These are phyloP conservation scores for Anagyrus pseudococci DNA, from an alignment of 2,888 invertebrate genomes.

Conservation along the genomic window DNA sequence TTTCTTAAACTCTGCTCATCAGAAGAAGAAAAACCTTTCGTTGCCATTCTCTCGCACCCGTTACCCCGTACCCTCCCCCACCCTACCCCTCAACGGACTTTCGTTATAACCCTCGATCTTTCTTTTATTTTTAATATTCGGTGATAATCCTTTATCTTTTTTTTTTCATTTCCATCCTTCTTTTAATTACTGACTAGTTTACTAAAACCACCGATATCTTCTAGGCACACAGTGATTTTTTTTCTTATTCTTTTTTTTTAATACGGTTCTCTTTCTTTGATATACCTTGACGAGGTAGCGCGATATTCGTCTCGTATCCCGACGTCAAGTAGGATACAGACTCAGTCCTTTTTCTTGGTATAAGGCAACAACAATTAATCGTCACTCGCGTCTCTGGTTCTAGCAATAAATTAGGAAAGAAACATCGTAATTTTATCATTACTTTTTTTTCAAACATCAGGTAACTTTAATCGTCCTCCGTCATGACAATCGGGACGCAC, in stretches of 20 bases:
- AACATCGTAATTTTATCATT: conserved; percentile 16
- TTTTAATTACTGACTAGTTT: conserved; percentile 40
- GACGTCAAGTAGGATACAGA: conserved; percentile 10
- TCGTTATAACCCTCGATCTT: conserved; percentile 34
- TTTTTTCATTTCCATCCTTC: conserved; percentile 2
- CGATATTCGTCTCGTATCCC: conserved; percentile 26
- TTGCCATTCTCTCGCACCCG: too few species aligned
- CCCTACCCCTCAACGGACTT: too few species aligned
- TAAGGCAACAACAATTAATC: conserved; percentile 38
- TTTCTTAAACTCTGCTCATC: too few species aligned
- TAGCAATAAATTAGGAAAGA: conserved; percentile 23
- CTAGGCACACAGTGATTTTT: conserved; percentile 37
- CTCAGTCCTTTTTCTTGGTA: conserved; percentile 29
- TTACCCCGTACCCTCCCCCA: too few species aligned
- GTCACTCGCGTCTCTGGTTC: conserved; percentile 15
- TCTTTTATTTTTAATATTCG: conserved; percentile 25
- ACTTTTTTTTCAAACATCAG: conserved; percentile 26
- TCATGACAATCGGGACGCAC: conserved; percentile 23
- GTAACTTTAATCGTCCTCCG: conserved; percentile 34
- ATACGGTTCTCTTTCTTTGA: conserved; percentile 1
- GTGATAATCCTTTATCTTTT: conserved; percentile 15
- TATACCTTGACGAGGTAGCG: conserved; percentile 30
- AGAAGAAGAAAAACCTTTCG: too few species aligned
- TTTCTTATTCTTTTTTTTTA: conserved; percentile 3
- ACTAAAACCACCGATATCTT: conserved; percentile 36